Evolutionary conservation across 2,888 invertebrate genomes (phyloP).

Genomic region (Halictus ligatus): DNA sequence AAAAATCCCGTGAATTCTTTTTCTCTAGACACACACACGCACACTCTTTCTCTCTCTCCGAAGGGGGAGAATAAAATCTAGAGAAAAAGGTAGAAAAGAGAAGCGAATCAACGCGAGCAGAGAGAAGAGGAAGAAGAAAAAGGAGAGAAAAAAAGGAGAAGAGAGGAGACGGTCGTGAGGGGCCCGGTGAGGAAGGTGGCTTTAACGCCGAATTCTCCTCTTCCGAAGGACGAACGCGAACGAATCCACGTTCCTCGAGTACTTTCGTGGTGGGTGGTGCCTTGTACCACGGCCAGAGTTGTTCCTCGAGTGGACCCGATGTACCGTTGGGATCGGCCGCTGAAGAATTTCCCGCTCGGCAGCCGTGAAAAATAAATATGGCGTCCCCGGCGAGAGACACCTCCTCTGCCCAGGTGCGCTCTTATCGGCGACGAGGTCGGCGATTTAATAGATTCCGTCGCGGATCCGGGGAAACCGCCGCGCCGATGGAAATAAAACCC

Average conservation of each 20-base stretch:
- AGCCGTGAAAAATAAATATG: conserved; percentile 50
- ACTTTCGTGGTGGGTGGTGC: conserved; percentile 66
- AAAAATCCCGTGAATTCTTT: conserved; percentile 23
- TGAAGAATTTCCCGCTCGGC: conserved; percentile 59
- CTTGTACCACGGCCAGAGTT: conserved; percentile 34
- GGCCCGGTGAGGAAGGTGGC: conserved; percentile 17
- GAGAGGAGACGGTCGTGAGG: neutral
- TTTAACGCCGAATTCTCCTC: conserved; percentile 60
- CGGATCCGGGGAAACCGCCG: neutral
- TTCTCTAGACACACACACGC: conserved; percentile 20
- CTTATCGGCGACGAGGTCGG: conserved; percentile 3
- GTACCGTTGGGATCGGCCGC: conserved; percentile 65
- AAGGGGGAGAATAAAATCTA: neutral
- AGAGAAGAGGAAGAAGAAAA: neutral
- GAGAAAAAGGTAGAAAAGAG: neutral
- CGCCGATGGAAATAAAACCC: neutral
- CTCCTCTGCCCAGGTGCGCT: neutral
- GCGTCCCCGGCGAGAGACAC: neutral
- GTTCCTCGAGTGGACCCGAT: conserved; percentile 60
- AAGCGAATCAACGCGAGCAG: neutral
- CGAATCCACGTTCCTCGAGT: conserved; percentile 59
- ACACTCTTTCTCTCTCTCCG: neutral
- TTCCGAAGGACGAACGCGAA: conserved; percentile 55
- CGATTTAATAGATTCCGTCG: conserved; percentile 10
- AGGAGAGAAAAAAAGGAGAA: neutral